These are phyloP conservation scores for Parnassius smintheus DNA, from an alignment of 2,888 invertebrate species.

Conservation along the genomic window DNA sequence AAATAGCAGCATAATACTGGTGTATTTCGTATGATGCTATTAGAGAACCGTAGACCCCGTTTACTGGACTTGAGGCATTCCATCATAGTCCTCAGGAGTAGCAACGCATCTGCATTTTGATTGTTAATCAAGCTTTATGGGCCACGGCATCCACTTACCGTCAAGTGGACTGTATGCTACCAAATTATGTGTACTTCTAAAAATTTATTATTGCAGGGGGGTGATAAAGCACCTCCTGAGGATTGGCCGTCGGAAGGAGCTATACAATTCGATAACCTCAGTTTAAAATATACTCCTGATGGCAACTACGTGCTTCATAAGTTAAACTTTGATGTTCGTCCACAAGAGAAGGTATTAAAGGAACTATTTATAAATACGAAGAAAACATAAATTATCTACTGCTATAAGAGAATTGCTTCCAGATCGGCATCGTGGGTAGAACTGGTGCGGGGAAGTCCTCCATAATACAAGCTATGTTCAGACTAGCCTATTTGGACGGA, in stretches of 20 bases:
- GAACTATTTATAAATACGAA: not conserved
- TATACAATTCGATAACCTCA: conserved; percentile 74
- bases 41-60: no score
- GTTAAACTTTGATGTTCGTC: conserved; percentile 67
- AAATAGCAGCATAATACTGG: no score
- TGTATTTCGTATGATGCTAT: no score
- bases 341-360: conserved; percentile 73
- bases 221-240: conserved; percentile 56
- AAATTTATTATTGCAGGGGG: conserved; percentile 38
- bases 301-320: conserved; percentile 78
- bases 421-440: conserved; percentile 85
- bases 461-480: conserved; percentile 84
- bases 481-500: conserved; percentile 84
- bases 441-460: conserved; percentile 87
- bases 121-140: no score
- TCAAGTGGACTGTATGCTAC: no score
- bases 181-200: no score
- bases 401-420: conserved; percentile 10
- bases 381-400: not conserved
- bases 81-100: no score
- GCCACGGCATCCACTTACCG: no score
- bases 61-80: no score
- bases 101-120: no score
- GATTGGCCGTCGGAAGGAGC: conserved; percentile 79
- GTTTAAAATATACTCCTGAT: conserved; percentile 74